phyloP scores from a whole-genome alignment of 2,113 vertebrate species.

The Acanthochromis polyacanthus region DNA sequence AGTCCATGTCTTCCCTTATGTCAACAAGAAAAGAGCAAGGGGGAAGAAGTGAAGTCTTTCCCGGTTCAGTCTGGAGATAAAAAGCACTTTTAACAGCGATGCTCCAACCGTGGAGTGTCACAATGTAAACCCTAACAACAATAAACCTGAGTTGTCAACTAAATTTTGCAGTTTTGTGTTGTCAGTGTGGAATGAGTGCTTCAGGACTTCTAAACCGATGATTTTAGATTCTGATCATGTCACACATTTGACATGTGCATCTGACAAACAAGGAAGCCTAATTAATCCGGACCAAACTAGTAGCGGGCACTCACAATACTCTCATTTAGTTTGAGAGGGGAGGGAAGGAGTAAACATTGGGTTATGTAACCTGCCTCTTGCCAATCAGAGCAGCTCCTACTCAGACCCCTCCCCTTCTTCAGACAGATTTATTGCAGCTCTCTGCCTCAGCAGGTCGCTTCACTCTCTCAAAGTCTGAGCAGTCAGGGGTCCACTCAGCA shows the following conservation, averaged over 20 bases:
- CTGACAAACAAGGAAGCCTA: constrained; percentile 10
- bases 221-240: background rate
- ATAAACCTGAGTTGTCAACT: constrained; percentile 57
- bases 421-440: constrained; percentile 58
- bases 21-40: background rate
- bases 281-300: constrained; percentile 60
- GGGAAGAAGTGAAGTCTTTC: background rate
- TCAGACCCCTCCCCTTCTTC: constrained; percentile 64
- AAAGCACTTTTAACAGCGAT: constrained; percentile 61
- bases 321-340: constrained; percentile 58
- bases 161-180: background rate
- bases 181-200: constrained; percentile 4
- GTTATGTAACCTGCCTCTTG: constrained; percentile 63
- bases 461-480: constrained; percentile 65
- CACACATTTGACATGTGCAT: constrained; percentile 10
- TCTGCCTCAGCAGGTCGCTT: constrained; percentile 47
- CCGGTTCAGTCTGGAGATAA: constrained; percentile 18
- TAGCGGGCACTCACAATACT: constrained; percentile 47
- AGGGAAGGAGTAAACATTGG: constrained; percentile 47
- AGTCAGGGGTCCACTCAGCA: constrained; percentile 64
- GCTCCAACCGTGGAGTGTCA: constrained; percentile 35
- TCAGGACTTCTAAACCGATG: too few relatives aligned
- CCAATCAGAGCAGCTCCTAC: constrained; percentile 68
- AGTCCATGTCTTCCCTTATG: background rate
- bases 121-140: constrained; percentile 38